Conservation (phyloP, 2,797 vertebrate genomes). For the Aeoliscus strigatus region DNA sequence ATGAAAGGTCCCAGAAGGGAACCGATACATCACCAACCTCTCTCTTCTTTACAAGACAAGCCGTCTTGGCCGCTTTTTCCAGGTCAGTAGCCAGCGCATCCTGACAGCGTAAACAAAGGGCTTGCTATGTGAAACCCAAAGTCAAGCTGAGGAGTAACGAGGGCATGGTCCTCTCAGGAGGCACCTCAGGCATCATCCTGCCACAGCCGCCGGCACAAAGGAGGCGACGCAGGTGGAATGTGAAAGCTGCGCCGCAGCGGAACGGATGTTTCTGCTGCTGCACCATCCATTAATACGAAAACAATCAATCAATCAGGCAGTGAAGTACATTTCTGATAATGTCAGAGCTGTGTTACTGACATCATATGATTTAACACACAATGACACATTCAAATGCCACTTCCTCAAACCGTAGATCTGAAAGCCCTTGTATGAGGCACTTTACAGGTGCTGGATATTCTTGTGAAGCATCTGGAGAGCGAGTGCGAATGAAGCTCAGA, state of each 20-base stretch:
- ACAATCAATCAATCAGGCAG: constrained; percentile 33
- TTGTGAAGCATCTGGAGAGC: constrained; percentile 60
- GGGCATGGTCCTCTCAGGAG: constrained; percentile 69
- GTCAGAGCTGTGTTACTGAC: constrained; percentile 46
- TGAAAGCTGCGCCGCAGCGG: constrained; percentile 55
- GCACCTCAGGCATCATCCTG: constrained; percentile 78
- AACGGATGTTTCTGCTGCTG: constrained; percentile 28
- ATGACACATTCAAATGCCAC: constrained; percentile 61
- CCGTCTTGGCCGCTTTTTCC: constrained; percentile 80
- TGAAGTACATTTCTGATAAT: constrained; percentile 44
- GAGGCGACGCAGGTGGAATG: constrained; percentile 65
- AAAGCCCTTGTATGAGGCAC: constrained; percentile 60
- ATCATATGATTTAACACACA: constrained; percentile 54
- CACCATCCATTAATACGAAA: constrained; percentile 33
- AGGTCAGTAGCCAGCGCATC: constrained; percentile 80
- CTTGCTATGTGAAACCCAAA: constrained; percentile 78
- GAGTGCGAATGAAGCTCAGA: constrained; percentile 43
- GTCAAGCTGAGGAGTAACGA: constrained; percentile 80
- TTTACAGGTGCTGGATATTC: constrained; percentile 50
- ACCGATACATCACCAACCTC: constrained; percentile 70
- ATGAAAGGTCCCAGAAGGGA: constrained; percentile 72
- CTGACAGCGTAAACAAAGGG: constrained; percentile 82
- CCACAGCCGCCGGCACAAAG: constrained; percentile 62
- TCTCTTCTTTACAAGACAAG: constrained; percentile 77
- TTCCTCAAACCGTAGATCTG: constrained; percentile 57